These are phyloP conservation scores for Alloscopus bannaensis DNA, from an alignment of 2,888 invertebrate genomes.

Conservation along the genomic window DNA sequence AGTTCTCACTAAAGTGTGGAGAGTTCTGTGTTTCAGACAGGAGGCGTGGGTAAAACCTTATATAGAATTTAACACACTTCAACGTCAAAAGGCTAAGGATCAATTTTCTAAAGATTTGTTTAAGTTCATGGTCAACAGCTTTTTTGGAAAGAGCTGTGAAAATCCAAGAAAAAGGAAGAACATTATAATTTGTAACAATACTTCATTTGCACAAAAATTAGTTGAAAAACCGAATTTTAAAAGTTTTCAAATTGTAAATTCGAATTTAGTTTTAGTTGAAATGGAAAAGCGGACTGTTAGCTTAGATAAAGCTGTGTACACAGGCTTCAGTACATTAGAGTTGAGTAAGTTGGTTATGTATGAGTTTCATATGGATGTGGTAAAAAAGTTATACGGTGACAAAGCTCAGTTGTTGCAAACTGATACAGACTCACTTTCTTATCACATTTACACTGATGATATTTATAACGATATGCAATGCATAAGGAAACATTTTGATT, in stretches of 20 bases:
- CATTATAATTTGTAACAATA: slow-evolving; percentile 30
- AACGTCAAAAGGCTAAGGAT: slow-evolving; percentile 34
- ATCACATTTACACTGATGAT: slow-evolving; percentile 29
- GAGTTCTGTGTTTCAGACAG: slow-evolving; percentile 25
- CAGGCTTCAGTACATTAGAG: slow-evolving; percentile 48
- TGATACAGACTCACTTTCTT: slow-evolving; percentile 65
- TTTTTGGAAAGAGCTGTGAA: slow-evolving; percentile 54
- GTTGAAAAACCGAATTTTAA: slow-evolving; percentile 21
- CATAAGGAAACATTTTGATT: slow-evolving; percentile 53
- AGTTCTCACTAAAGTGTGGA: slow-evolving; percentile 5
- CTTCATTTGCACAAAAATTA: not conserved
- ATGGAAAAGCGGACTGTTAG: slow-evolving; percentile 20
- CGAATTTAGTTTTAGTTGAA: slow-evolving; percentile 29
- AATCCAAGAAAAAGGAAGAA: slow-evolving; percentile 27
- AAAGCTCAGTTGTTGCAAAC: slow-evolving; percentile 32
- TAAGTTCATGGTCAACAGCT: slow-evolving; percentile 41
- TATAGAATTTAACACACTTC: slow-evolving; percentile 32
- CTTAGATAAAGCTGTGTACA: slow-evolving; percentile 53
- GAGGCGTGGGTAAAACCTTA: slow-evolving; percentile 30
- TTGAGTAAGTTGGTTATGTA: slow-evolving; percentile 44
- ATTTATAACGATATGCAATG: not conserved
- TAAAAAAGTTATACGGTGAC: slow-evolving; percentile 46
- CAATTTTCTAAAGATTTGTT: slow-evolving; percentile 52
- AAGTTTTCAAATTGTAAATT: slow-evolving; percentile 27
- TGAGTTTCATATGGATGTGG: slow-evolving; percentile 46